Conservation (phyloP, 2,113 vertebrate species). For the Diadophis punctatus region DNA sequence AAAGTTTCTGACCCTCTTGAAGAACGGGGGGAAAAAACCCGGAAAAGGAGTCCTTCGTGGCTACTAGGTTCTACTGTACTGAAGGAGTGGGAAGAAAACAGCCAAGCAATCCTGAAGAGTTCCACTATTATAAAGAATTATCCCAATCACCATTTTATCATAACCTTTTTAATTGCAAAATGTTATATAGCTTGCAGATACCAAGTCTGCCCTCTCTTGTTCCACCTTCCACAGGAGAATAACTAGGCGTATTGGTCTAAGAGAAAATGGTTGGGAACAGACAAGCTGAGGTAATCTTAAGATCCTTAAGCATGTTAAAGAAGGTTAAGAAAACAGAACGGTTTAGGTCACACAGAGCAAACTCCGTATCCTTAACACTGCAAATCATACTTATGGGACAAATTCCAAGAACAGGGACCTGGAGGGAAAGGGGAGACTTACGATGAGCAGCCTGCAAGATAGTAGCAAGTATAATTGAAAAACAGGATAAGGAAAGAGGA, state of each 20-base stretch:
- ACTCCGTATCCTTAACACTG: background rate
- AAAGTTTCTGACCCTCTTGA: background rate
- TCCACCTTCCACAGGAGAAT: background rate
- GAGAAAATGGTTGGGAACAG: conserved; percentile 22
- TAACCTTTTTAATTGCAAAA: background rate
- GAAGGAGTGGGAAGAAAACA: conserved; percentile 33
- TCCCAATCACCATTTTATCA: background rate
- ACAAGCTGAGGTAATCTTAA: conserved; percentile 5
- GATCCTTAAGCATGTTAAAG: background rate
- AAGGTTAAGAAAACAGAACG: background rate
- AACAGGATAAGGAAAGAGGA: conserved; percentile 7
- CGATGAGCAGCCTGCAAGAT: background rate
- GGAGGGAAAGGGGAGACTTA: fast-evolving
- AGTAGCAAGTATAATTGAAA: background rate
- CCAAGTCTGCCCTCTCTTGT: background rate
- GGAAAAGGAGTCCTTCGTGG: background rate
- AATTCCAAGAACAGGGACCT: background rate
- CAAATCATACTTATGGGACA: background rate
- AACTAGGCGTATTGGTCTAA: background rate
- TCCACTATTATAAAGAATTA: background rate
- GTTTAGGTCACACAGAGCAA: background rate
- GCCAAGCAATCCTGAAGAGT: conserved; percentile 3
- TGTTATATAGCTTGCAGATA: background rate
- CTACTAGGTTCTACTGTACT: conserved; percentile 50
- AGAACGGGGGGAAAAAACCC: background rate